Evolutionary conservation across 2,113 vertebrate species (phyloP), one percentile per base, ranked within the genome.

Genomic region (Vulpes vulpes): DNA sequence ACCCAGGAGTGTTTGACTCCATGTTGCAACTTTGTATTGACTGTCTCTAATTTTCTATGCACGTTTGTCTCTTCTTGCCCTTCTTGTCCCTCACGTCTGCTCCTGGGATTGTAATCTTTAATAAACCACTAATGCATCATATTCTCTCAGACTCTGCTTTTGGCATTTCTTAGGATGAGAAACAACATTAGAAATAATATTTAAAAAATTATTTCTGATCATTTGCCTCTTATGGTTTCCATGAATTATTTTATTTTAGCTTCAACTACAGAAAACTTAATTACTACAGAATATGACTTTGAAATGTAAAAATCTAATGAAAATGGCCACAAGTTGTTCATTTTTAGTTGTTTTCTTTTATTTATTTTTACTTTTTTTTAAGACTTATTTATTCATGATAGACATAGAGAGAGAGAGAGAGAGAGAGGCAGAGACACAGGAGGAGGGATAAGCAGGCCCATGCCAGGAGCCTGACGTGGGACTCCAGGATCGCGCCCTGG

Each of bases 291-390:
- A 35, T 62, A 59, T 35, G 93, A 2, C 4, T 91, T 82, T 82
- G 69, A 49, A 85, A 93, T 71, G 17, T 3, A 64, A 94, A 55
- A 71, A 57, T n/a, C 22, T 87, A 22, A 51, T 64, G 65, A 71
- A 94, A 96, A 91, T 67, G n/a, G 32, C 3, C 19, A 30, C 7
- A 67, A 57, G 0, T 0, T 6, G 1, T 71, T 83, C n/a, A 62
- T 11, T 95, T 96, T 92, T 82, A 71, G 32, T 83, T 86, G 17
- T 60, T 88, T 89, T 88, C 9, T 76, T 83, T 90, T 69, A 25
- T 43, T 43, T 43, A 43, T 43, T 43, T 43, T 43, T 43, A 43
- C 5, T 43, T 43, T 43, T 43, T 6, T 43, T 43, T 5, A 43
- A 43, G 43, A 43, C 6, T 43, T 43, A 43, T 43, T 43, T 43